Base-by-base conservation (phyloP, 1,140 invertebrate species). In the Laupala kohalensis region DNA sequence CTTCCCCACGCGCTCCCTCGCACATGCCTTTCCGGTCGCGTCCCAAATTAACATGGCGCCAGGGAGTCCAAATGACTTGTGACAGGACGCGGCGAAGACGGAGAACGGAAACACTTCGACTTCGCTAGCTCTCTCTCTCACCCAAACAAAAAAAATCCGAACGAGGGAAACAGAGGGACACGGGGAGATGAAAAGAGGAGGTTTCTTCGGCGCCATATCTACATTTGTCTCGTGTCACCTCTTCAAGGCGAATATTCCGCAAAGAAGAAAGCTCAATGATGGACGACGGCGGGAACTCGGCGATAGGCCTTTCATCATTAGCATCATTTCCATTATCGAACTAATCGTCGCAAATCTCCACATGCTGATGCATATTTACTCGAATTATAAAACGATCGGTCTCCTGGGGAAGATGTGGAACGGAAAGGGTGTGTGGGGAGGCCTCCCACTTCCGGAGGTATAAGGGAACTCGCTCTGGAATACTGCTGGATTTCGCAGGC, bases 11-110 rank as follows among this genome's bases (percentile, higher is more conserved):
- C 12, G 12, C 67, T 27, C 67, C 67, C 67, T 27, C 23, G 29
- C 67, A 27, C 24, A 9, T 19, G 9, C 37, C 37, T 9, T 4
- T 19, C 9, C 9, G 37, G 37, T 19, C 9, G 37, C 19, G 37
- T 27, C 67, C 23, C 9, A 37, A 70, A 70, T 70, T 70, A 70
- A 70, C 69, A 70, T 70, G 69, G 69, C 69, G 69, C 69, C 69
- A 70, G 29, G 3, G 30, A 64, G 69, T 70, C 69, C 69, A 70
- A 70, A 70, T 70, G 69, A 70, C 69, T 70, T 28, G 24, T 64
- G 69, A 70, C 69, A 70, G 69, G 63, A 28, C 27, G 24, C 25
- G 27, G n/a, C 15, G 30, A 27, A 69, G 19, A 67, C 6, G 23
- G 65, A n/a, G 68, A 69, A 69, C 15, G 28, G n/a, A n/a, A n/a